Evolutionary conservation across 2,797 vertebrate species (phyloP).

Genomic region (Xyrichtys novacula): DNA sequence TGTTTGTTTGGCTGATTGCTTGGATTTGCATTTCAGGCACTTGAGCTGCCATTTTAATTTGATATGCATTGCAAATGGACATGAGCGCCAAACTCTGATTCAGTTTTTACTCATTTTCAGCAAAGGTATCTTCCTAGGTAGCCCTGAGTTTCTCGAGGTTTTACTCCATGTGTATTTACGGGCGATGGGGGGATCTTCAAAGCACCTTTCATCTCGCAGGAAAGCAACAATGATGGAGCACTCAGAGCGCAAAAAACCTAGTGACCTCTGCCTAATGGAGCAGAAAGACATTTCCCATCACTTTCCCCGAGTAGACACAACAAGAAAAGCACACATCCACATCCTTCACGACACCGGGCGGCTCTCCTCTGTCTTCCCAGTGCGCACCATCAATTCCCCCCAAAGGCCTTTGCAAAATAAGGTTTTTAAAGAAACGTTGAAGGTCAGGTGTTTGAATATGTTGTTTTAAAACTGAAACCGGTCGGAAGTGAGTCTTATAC

Average conservation of each 20-base stretch:
- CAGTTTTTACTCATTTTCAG: constrained; percentile 10
- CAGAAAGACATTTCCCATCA: constrained; percentile 72
- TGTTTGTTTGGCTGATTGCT: constrained; percentile 14
- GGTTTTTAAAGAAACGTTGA: neutral
- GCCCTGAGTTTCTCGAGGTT: constrained; percentile 18
- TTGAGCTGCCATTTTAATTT: constrained; percentile 16
- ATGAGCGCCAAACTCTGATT: neutral
- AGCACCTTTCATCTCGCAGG: constrained; percentile 73
- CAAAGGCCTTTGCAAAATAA: neutral
- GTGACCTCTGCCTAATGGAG: constrained; percentile 80
- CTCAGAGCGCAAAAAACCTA: constrained; percentile 58
- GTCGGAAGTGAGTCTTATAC: too few species aligned
- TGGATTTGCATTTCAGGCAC: constrained; percentile 21
- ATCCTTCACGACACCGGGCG: constrained; percentile 19
- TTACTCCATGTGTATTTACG: constrained; percentile 31
- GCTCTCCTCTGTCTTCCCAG: constrained; percentile 13
- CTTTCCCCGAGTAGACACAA: constrained; percentile 67
- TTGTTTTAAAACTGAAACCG: too few species aligned
- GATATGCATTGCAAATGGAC: neutral
- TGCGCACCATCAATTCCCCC: neutral
- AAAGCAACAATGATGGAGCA: constrained; percentile 76
- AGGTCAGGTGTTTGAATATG: too few species aligned
- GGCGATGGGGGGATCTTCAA: constrained; percentile 61
- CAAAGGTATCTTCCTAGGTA: neutral
- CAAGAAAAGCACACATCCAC: constrained; percentile 48